These are phyloP conservation scores for Agrilus planipennis DNA, from an alignment of 1,140 invertebrate species.

Conservation along the genomic window DNA sequence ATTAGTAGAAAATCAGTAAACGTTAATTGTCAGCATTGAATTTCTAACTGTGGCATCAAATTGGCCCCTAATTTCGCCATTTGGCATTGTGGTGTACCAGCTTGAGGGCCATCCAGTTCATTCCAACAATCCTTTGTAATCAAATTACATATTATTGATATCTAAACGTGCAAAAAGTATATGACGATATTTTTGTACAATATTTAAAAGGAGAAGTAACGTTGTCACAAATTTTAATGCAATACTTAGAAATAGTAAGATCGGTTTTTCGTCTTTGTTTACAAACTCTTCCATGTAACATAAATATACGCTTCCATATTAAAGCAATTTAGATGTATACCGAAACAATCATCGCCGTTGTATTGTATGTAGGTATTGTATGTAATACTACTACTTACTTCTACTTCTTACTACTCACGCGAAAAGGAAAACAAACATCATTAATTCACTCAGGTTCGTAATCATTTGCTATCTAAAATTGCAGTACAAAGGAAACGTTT, in stretches of 20 bases:
- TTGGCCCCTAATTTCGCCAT: no score
- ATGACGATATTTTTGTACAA: conserved; percentile 30
- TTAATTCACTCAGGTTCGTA: conserved; percentile 9
- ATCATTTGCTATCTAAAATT: conserved; percentile 19
- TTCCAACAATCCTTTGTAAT: conserved; percentile 5
- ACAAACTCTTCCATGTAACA: conserved; percentile 4
- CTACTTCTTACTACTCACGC: no score
- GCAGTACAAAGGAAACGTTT: conserved; percentile 9
- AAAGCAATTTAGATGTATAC: conserved; percentile 25
- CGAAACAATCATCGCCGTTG: conserved; percentile 26
- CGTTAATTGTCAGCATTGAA: no score
- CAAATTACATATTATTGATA: background rate
- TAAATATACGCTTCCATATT: conserved; percentile 27
- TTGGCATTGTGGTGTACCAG: no score
- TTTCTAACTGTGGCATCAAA: no score
- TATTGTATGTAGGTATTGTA: background rate
- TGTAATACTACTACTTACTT: no score
- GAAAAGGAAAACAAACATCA: background rate
- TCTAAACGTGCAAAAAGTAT: no score
- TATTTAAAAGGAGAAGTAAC: conserved; percentile 19
- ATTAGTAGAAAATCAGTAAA: no score
- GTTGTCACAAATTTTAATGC: no score
- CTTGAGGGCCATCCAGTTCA: no score
- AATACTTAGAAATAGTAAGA: conserved; percentile 15
- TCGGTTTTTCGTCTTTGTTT: background rate